A percentile compares a stretch with the other conserved stretches of the same genome.
Evolutionary conservation across 2,113 vertebrate species (phyloP).

Genomic region (Caretta caretta): DNA sequence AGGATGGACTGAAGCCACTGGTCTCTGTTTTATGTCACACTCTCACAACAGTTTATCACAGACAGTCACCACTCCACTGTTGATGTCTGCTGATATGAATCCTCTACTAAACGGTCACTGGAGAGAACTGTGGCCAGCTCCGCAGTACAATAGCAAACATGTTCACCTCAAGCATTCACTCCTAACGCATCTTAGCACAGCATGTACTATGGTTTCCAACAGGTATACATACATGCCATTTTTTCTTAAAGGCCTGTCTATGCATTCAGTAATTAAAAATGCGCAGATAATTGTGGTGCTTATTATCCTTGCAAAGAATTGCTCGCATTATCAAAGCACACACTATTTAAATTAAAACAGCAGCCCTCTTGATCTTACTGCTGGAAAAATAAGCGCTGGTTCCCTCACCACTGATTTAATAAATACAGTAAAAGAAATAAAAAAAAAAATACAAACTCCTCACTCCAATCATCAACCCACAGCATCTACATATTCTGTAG

Average conservation of each 20-base stretch:
- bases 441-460: neutral
- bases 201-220: neutral
- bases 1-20: neutral
- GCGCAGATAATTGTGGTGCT: neutral
- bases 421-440: neutral
- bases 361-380: neutral
- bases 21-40: neutral
- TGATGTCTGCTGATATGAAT: constrained; percentile 10
- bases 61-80: neutral
- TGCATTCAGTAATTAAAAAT: neutral
- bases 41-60: neutral
- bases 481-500: neutral
- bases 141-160: neutral
- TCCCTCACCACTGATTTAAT: neutral
- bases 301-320: neutral
- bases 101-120: neutral
- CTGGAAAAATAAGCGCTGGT: fast-evolving
- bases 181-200: neutral
- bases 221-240: neutral
- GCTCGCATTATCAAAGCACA: neutral
- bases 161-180: neutral
- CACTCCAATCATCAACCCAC: neutral
- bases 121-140: fast-evolving
- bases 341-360: neutral
- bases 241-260: neutral